Evolutionary conservation across 2,797 vertebrate species (phyloP), one percentile per base, ranked within the genome.

Genomic region (Acrocephalus scirpaceus): DNA sequence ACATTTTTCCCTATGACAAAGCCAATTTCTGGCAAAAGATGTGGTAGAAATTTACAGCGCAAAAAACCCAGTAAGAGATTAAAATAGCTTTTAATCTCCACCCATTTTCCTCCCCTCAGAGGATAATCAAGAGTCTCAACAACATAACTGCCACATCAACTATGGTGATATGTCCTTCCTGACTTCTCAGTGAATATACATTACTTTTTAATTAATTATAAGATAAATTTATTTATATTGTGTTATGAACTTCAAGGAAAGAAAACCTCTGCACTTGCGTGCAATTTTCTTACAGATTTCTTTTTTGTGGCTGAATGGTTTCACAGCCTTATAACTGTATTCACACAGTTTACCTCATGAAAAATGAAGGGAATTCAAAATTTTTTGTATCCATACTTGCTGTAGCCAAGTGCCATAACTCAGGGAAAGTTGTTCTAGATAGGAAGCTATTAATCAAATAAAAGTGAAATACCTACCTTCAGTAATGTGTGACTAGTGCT

Each of bases 81-180:
- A 82, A 95, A 92, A 79, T 34, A 76, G 5, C 53, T 94, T 96
- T 93, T 91, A 92, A 75, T 91, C 26, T 77, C 62, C 66, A 82
- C 34, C 15, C 20, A 69, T 64, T 96, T 91, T 92, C 13, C 14
- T 94, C 83, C 51, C 22, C 47, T 73, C 15, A 29, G 62, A 84
- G n/a, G 88, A 90, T 94, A 94, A 90, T 90, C 69, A 82, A 80
- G 79, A 90, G 13, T 82, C 34, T 36, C 48, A 94, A 25, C 45
- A 95, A 58, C 32, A 78, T 30, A 90, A 54, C 32, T 51, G 34
- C 11, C 34, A 66, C n/a, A 84, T 21, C 38, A 77, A 20, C 54
- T 88, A 51, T 72, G 3, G 2, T 79, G 77, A 61, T 74, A 16
- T 84, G 57, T 58, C 36, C n/a, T 36, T 36, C 36, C 38, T 10